These are phyloP conservation scores for Macrotus californicus DNA, from an alignment of 2,113 vertebrate genomes.

Conservation along the genomic window DNA sequence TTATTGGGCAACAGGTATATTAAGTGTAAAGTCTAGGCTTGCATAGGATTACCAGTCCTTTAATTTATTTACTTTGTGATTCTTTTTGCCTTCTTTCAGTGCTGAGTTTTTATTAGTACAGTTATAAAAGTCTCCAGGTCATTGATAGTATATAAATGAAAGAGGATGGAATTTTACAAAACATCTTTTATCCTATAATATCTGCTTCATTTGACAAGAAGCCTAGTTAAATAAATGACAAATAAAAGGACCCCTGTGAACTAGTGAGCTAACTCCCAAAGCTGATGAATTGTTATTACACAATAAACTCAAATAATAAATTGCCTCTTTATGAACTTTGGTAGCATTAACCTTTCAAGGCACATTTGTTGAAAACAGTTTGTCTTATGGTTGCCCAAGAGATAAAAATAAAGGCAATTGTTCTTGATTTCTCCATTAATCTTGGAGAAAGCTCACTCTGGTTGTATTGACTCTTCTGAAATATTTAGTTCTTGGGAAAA, in stretches of 20 bases:
- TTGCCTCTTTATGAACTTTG: constrained; percentile 46
- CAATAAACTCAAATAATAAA: constrained; percentile 61
- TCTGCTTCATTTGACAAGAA: constrained; percentile 46
- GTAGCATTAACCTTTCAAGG: constrained; percentile 49
- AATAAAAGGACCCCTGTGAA: constrained; percentile 30
- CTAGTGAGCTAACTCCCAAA: neutral
- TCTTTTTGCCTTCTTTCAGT: neutral
- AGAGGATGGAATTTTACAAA: constrained; percentile 11
- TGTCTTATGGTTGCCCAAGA: constrained; percentile 27
- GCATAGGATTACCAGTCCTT: neutral
- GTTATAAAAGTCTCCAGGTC: neutral
- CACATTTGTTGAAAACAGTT: constrained; percentile 37
- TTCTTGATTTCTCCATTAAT: constrained; percentile 40
- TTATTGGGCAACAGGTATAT: neutral
- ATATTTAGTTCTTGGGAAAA: constrained; percentile 36
- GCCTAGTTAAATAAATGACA: constrained; percentile 44
- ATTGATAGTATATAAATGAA: neutral
- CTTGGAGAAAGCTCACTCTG: neutral
- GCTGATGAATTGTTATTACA: constrained; percentile 10
- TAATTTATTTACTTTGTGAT: neutral
- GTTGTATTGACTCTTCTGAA: constrained; percentile 31
- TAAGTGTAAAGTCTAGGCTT: neutral
- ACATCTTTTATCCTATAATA: constrained; percentile 34
- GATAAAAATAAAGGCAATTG: constrained; percentile 28
- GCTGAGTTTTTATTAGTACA: constrained; percentile 31